A percentile compares a stretch with the other conserved stretches of the same genome.
Evolutionary conservation across 2,888 invertebrate genomes (phyloP).

Genomic region (Drosophila borborema): DNA sequence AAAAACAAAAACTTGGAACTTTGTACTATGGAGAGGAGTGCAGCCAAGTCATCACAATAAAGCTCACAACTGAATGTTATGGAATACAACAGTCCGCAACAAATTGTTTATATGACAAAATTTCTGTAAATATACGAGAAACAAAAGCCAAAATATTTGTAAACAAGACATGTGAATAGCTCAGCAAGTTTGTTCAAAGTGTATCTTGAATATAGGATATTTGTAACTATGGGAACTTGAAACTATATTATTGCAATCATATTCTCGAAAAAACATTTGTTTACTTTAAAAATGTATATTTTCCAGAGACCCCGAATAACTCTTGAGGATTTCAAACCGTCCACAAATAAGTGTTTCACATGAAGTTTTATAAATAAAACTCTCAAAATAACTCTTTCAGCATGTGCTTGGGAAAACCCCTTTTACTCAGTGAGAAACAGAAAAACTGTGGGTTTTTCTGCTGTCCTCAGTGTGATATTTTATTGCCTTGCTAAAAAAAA

Average conservation of each 20-base stretch:
- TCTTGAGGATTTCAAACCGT: no score
- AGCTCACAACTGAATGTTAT: neutral
- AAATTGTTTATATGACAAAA: neutral
- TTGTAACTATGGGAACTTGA: neutral
- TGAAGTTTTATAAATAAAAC: no score
- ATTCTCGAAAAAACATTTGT: constrained; percentile 6
- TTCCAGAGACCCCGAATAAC: no score
- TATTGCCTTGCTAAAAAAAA: no score
- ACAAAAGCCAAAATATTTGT: neutral
- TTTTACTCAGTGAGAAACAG: no score
- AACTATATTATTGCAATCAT: neutral
- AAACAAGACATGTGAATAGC: neutral
- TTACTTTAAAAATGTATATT: no score
- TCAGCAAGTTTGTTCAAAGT: neutral
- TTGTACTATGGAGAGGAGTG: constrained; percentile 21
- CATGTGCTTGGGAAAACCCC: no score
- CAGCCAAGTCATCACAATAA: neutral
- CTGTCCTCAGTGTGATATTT: no score
- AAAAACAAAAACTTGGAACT: constrained; percentile 19
- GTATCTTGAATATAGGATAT: neutral
- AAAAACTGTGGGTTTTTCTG: no score
- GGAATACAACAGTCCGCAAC: neutral
- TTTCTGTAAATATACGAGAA: neutral
- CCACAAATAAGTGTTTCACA: no score
- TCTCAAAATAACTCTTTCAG: no score